Percentiles rank a stretch among this genome's conserved stretches.
phyloP scores from a whole-genome alignment of 1,140 invertebrate genomes.

The Dendrolimus punctatus region DNA sequence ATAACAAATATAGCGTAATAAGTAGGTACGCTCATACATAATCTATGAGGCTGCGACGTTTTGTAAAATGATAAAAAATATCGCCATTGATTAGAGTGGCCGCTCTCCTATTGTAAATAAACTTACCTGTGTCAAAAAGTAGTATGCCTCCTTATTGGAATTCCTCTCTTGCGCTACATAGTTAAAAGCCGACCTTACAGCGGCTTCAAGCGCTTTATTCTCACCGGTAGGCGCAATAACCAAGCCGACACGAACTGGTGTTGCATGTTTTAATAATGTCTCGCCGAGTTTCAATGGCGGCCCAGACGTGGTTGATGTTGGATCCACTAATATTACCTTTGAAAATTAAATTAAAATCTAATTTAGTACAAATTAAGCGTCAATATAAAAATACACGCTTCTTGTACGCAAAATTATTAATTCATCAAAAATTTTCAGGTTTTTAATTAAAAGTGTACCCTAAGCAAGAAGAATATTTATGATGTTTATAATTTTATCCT shows the following conservation, averaged over 20 bases:
- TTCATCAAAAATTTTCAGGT: no score
- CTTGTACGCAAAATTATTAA: no score
- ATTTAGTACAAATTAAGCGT: not conserved
- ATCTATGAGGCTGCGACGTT: no score
- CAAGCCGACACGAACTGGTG: constrained; percentile 91
- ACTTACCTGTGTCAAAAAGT: constrained; percentile 86
- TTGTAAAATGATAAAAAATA: no score
- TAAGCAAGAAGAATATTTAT: no score
- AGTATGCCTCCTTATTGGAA: constrained; percentile 79
- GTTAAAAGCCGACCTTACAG: constrained; percentile 92
- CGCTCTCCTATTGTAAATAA: not conserved
- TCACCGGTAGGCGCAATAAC: constrained; percentile 82
- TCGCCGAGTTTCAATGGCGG: constrained; percentile 90
- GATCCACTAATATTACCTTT: constrained; percentile 92
- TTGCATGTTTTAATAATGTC: constrained; percentile 92
- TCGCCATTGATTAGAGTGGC: no score
- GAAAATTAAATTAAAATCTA: constrained; percentile 10
- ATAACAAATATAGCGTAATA: no score
- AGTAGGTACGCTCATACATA: no score
- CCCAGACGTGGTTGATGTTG: constrained; percentile 78
- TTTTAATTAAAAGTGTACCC: no score
- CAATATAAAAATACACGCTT: no score
- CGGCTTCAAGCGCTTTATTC: constrained; percentile 80
- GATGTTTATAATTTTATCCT: no score
- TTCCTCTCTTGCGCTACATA: constrained; percentile 88